These are phyloP conservation scores for Leptodactylus fuscus DNA, from an alignment of 2,113 vertebrate species.

Conservation along the genomic window DNA sequence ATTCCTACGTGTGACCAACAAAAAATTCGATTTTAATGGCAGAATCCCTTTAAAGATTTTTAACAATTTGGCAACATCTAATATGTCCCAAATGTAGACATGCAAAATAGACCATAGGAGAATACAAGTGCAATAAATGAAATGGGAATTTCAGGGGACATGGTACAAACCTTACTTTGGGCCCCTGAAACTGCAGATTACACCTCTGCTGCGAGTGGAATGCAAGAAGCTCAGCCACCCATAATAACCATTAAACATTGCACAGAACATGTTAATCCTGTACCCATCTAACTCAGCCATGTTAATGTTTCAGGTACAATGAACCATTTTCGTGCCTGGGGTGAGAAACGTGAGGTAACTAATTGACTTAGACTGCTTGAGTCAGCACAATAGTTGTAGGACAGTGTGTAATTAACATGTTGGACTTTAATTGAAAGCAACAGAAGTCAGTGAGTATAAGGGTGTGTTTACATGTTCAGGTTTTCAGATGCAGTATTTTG, in stretches of 20 bases:
- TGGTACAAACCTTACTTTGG: background rate
- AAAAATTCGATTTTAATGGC: no score
- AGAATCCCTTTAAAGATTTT: no score
- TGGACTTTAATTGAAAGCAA: background rate
- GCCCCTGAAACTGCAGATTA: background rate
- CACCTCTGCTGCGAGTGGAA: background rate
- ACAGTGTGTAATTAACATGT: conserved; percentile 16
- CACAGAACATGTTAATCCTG: background rate
- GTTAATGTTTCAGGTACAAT: conserved; percentile 42
- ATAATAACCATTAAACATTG: background rate
- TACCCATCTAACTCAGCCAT: conserved; percentile 32
- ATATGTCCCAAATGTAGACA: no score
- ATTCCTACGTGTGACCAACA: no score
- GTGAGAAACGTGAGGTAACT: conserved; percentile 30
- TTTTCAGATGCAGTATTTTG: no score
- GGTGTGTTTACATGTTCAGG: no score
- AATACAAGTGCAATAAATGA: no score
- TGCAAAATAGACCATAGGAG: no score
- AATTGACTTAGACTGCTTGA: conserved; percentile 26
- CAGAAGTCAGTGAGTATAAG: background rate
- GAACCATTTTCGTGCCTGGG: background rate
- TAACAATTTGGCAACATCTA: no score
- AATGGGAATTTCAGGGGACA: background rate
- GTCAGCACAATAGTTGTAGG: conserved; percentile 24
- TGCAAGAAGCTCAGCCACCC: background rate